Base-by-base conservation (phyloP, 2,888 invertebrate species). In the Drosophila stalkeri region DNA sequence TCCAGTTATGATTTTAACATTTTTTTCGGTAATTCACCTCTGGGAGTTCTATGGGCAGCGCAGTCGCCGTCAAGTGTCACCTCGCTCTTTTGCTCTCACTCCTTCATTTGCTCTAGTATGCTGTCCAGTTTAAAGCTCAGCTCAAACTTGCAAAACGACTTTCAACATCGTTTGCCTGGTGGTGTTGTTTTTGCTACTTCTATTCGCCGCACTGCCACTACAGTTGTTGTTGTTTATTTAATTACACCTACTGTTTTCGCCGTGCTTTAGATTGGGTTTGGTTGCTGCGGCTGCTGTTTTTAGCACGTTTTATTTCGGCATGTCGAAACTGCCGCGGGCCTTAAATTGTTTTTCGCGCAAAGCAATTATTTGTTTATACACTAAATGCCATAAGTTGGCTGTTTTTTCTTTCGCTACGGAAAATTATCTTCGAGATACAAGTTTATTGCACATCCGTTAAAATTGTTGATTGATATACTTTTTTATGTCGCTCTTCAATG, bases 61-160 rank as follows among this genome's bases (percentile, higher is more conserved):
- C 66, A 41, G 70, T n/a, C 27, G 55, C 37, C 41, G 39, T 27
- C 39, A 71, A 31, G 37, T 55, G 41, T 39, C 39, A 18, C 55
- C 37, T 18, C 27, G n/a, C 27, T 41, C 41, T 55, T n/a, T 41
- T n/a, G 31, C 27, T 33, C 39, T 55, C 51, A 18, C 62, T 46
- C 51, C 35, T 12, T n/a, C 43, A 39, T 60, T 41, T 41, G 35
- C 16, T n/a, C 33, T 47, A 18, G 31, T 27, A 18, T 18, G 23
- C 46, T 70, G 72, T 65, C 76, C 83, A 71, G 71, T 73, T 71
- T 67, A 20, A 74, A 64, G 63, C 70, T 71, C 9, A 63, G 75
- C 69, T 82, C 68, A 81, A 91, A 92, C 91, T 90, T 82, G 91
- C 90, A 86, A 92, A 92, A 91, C 91, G 91, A 91, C 91, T 91